Percentiles rank a stretch among this genome's conserved stretches.
Evolutionary conservation across 2,888 invertebrate genomes (phyloP).

Genomic region (Epicampocera succincta): DNA sequence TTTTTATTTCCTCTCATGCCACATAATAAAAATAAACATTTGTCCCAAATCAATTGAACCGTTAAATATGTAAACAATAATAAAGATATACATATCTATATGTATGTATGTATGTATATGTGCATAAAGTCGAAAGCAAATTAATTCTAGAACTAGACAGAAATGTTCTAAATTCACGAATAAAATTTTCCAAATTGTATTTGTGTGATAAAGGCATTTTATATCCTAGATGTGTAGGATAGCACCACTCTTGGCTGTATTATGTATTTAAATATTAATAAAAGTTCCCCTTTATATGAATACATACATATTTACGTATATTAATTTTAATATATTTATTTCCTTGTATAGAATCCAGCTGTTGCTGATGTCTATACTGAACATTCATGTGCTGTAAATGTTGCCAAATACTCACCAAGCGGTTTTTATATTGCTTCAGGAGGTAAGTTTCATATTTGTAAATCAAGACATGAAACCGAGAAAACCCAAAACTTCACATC

Average conservation of each 20-base stretch:
- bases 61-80: conserved; percentile 51
- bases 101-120: background rate
- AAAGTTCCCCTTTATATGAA: too few relatives aligned
- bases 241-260: too few relatives aligned
- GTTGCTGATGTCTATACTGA: conserved; percentile 98
- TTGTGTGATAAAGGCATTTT: too few relatives aligned
- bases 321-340: conserved; percentile 54
- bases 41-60: conserved; percentile 46
- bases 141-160: too few relatives aligned
- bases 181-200: too few relatives aligned
- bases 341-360: conserved; percentile 88
- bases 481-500: too few relatives aligned
- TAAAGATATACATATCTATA: background rate
- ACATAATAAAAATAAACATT: conserved; percentile 31
- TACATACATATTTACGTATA: background rate
- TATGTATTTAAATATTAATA: too few relatives aligned
- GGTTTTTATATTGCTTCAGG: conserved; percentile 99
- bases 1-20: background rate
- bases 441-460: conserved; percentile 84
- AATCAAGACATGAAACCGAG: too few relatives aligned
- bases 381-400: conserved; percentile 96
- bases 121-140: too few relatives aligned
- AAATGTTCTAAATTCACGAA: too few relatives aligned
- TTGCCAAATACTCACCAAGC: conserved; percentile 98
- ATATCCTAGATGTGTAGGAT: too few relatives aligned